Conservation (phyloP, 2,888 invertebrate species). For the Drosophila paracracens region DNA sequence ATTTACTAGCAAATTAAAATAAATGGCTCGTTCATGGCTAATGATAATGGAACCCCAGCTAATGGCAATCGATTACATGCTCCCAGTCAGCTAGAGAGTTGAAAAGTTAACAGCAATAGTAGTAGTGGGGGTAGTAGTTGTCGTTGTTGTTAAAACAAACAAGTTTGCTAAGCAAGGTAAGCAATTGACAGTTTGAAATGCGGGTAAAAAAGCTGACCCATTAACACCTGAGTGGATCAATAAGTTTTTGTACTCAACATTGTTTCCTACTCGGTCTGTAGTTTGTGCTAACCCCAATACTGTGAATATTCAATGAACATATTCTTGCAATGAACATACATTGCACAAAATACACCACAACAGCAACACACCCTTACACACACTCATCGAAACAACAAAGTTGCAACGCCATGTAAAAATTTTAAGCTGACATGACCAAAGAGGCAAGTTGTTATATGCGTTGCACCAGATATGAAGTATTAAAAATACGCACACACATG, state of each 20-base stretch:
- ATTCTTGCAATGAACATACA: not conserved
- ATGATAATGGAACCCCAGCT: conserved; percentile 20
- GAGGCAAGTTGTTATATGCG: conserved; percentile 58
- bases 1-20: conserved; percentile 24
- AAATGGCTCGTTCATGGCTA: conserved; percentile 39
- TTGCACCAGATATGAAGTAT: conserved; percentile 57
- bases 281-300: conserved; percentile 14
- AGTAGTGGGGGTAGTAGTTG: not conserved
- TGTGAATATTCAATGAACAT: not conserved
- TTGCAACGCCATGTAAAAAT: conserved; percentile 29
- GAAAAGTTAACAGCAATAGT: conserved; percentile 4
- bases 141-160: not conserved
- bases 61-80: conserved; percentile 26
- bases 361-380: conserved; percentile 1
- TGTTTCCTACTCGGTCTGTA: not conserved
- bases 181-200: conserved; percentile 38
- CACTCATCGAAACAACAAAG: conserved; percentile 20
- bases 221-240: conserved; percentile 44
- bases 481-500: conserved; percentile 27
- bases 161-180: not conserved
- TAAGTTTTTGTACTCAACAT: conserved; percentile 26
- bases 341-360: not conserved
- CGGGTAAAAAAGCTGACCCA: conserved; percentile 27
- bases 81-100: not conserved
- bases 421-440: conserved; percentile 44